Evolutionary conservation across 2,888 invertebrate genomes (phyloP), one percentile per base, ranked within the genome.

Genomic region (Apamea monoglypha): DNA sequence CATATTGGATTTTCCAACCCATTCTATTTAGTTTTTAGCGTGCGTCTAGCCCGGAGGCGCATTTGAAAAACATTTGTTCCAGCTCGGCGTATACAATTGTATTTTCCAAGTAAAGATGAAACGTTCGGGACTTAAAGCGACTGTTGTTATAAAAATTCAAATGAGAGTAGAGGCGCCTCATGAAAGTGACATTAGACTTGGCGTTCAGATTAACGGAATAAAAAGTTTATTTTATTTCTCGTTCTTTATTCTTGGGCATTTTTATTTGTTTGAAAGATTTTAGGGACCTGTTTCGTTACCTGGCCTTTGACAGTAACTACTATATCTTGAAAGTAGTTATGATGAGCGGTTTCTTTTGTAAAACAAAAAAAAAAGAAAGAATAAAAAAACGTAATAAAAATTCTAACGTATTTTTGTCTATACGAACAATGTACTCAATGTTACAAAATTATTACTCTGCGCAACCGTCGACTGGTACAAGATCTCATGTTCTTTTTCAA

Each of bases 61-160:
- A 80, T 67, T 82, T 56, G 40, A 29, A 66, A 68, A 77, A 76
- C 59, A 66, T 75, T 77, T 75, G 64, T 63, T 66, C 29, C n/a
- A 14, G 68, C 63, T 56, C 44, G 14, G n/a, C 44, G 63, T 53
- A 72, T 61, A 68, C 69, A 73, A 56, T 56, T 61, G 53, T 81
- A 72, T 81, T 74, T 76, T 67, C 29, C 44, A 29, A 68, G 44
- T 72, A 70, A 40, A 87, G 68, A 80, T 80, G 87, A 68, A 85
- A 68, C 84, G 84, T 85, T 74, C 61, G 71, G 21, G 63, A 74
- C 63, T 70, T 64, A 75, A 77, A 81, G 73, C 61, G 69, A n/a
- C 84, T 68, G 75, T 67, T 85, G 81, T 76, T 87, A 85, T 85
- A 85, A 85, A 85, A 71, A 85, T 85, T 85, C 74, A 85, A 85